Base-by-base conservation (phyloP, 2,113 vertebrate genomes). In the Platysteira castanea region DNA sequence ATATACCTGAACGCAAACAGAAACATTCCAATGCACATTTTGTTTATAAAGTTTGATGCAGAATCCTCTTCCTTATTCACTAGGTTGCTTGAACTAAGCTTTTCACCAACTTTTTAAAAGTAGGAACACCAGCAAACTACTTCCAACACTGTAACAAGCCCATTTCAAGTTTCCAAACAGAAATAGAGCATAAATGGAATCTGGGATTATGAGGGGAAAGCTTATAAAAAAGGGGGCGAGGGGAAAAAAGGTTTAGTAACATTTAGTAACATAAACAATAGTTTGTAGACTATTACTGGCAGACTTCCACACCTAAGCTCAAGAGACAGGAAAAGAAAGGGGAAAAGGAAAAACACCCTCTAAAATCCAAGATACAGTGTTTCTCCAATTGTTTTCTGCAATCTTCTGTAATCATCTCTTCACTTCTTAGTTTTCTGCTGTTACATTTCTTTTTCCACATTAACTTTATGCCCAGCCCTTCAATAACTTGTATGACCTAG, bases 1-100 rank as follows among this genome's bases (percentile, higher is more conserved):
- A 99, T 99, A 87, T 99, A 99, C 93, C 99, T 99, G 61, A 46
- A 93, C 20, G 83, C 23, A 81, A 75, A 64, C 8, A 67, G 63
- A 79, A 75, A 4, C 24, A 60, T 44, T 37, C 13, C 20, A 81
- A 74, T 5, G 49, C 15, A 54, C 11, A 27, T 37, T 50, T 35
- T 31, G 47, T 14, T 63, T 9, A 53, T 0, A 21, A 53, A 46
- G 9, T 26, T 19, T 15, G 13, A 91, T 39, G 41, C 7, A 75
- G 16, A 94, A 84, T 20, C 8, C 27, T 59, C 52, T 78, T 52
- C 12, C 0, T 0, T 8, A 85, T 30, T 77, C 19, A 71, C 6
- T 11, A n/a, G 5, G 9, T 19, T 54, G 50, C 46, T 53, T 49
- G 28, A 81, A 65, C 5, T 15, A 87, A 87, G 9, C 24, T 64